Conservation (phyloP, 2,888 invertebrate genomes). For the Lamellibrachia columna region DNA sequence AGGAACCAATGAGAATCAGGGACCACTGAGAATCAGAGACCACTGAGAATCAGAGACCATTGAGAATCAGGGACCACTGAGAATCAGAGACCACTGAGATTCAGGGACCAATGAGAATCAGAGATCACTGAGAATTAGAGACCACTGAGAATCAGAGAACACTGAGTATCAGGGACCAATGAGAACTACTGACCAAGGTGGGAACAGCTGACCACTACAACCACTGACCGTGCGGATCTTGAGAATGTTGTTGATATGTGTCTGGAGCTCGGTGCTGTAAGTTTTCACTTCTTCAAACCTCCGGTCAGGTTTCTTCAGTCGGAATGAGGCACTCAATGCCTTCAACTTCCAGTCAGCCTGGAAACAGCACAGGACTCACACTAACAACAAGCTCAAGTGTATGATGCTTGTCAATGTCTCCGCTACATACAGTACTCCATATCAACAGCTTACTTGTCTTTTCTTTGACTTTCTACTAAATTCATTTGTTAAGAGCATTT, state of each 20-base stretch:
- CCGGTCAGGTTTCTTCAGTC: slow-evolving; percentile 77
- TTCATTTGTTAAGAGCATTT: too few relatives aligned
- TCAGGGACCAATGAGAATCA: neutral
- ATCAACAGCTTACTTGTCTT: neutral
- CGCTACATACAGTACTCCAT: neutral
- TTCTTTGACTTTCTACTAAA: too few relatives aligned
- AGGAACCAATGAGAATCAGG: neutral
- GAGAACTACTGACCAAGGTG: neutral
- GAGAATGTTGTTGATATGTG: slow-evolving; percentile 61
- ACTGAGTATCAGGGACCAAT: neutral
- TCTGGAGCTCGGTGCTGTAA: slow-evolving; percentile 78
- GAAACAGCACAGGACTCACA: neutral
- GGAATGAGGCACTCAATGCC: slow-evolving; percentile 78
- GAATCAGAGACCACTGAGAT: too few relatives aligned
- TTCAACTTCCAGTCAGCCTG: slow-evolving; percentile 83
- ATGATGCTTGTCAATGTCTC: neutral
- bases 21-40: neutral
- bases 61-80: neutral
- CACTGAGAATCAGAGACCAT: neutral
- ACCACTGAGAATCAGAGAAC: neutral
- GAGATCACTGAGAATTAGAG: neutral
- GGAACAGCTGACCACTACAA: neutral
- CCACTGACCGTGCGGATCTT: slow-evolving; percentile 65
- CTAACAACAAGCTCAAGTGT: neutral
- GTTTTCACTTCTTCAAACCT: slow-evolving; percentile 80